Evolutionary conservation across 2,888 invertebrate genomes (phyloP), one percentile per base, ranked within the genome.

Genomic region (Litoditis marina): DNA sequence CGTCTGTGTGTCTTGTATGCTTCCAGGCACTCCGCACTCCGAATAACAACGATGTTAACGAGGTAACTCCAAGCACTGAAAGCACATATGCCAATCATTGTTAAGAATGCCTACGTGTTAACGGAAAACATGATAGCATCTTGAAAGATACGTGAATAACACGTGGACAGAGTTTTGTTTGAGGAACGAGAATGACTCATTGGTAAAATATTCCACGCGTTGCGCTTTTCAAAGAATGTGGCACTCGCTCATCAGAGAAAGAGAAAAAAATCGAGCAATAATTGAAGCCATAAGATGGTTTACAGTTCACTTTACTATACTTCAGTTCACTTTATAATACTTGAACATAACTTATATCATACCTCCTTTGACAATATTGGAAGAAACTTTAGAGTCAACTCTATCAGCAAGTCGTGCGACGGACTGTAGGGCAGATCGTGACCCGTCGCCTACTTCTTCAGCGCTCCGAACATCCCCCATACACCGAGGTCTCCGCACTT

Each of bases 21-120:
- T 68, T 70, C 65, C 70, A 75, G 25, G 73, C 75, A 53, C 70
- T 70, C 28, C 75, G 64, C 28, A 75, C 28, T 44, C 71, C 75
- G 13, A 69, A 60, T n/a, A 67, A 63, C 19, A 73, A 53, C 1
- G 68, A 65, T 27, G 56, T 31, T n/a, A 65, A 51, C 3, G 75
- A 73, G 13, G 70, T 57, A 16, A 61, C 68, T 22, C 75, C 75
- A 53, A 75, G 57, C n/a, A 73, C 75, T 75, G 62, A 8, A 75
- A 69, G 44, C 16, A n/a, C n/a, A n/a, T n/a, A n/a, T n/a, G n/a
- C n/a, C n/a, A n/a, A n/a, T n/a, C n/a, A n/a, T n/a, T n/a, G n/a
- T n/a, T n/a, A 25, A 28, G 25, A 28, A 36, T 34, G 32, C 36
- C 22, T 51, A 31, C 31, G 25, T 27, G 49, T n/a, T n/a, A n/a